These are phyloP conservation scores for Salmo trutta DNA, from an alignment of 2,797 vertebrate species.

Conservation along the genomic window DNA sequence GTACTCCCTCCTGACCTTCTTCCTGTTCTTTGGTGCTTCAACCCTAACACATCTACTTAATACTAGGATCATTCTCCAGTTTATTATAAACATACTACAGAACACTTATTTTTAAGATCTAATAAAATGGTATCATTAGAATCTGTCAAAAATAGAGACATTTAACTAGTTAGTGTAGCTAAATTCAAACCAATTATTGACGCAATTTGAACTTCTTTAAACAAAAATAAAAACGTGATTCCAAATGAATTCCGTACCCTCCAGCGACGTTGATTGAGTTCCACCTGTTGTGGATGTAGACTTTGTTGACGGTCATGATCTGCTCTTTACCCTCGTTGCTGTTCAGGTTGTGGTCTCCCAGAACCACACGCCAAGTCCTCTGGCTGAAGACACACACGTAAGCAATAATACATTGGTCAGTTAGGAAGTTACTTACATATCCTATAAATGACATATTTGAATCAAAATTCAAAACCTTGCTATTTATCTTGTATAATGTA, in stretches of 20 bases:
- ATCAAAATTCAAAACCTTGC: no score
- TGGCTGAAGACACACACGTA: conserved; percentile 39
- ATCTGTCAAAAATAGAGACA: no score
- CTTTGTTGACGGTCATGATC: conserved; percentile 71
- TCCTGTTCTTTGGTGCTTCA: neutral
- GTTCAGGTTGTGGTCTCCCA: conserved; percentile 85
- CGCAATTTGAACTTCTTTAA: no score
- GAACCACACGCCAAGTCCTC: conserved; percentile 80
- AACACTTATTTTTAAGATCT: no score
- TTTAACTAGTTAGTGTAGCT: neutral
- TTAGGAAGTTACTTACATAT: neutral
- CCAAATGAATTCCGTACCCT: conserved; percentile 68
- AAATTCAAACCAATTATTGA: neutral
- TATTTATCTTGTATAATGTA: no score
- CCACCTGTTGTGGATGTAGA: conserved; percentile 80
- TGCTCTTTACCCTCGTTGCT: conserved; percentile 78
- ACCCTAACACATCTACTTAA: no score
- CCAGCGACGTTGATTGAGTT: conserved; percentile 70
- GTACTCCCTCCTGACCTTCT: neutral
- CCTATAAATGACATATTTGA: no score
- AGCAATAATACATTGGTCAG: neutral
- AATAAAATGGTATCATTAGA: no score
- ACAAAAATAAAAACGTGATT: neutral
- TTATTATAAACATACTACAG: no score
- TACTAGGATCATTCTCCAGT: no score